Evolutionary conservation across 2,113 vertebrate species (phyloP), one percentile per base, ranked within the genome.

Genomic region (Zosterops japonicus): DNA sequence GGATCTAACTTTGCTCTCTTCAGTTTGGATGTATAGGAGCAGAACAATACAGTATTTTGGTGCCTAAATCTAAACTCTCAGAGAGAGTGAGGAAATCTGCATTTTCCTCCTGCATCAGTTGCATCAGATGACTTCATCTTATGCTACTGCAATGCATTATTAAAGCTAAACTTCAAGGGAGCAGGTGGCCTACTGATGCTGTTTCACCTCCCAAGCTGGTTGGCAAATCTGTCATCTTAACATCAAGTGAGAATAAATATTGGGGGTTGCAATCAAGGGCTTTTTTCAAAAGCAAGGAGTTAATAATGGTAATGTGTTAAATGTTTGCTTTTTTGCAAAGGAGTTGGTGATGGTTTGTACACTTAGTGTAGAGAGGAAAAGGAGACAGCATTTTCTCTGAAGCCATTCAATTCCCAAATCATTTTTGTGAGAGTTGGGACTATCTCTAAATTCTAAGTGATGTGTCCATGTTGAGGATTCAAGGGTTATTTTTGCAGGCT

Each of bases 181-280:
- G 78, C 70, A 91, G 70, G 83, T 93, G 93, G 83, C 68, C 77
- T 33, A 35, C 50, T 94, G 82, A 83, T 80, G 83, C 77, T 89
- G 76, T 87, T 96, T 95, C 70, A 79, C 53, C 78, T 95, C 87
- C n/a, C 77, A 85, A 56, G 74, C 74, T 93, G 95, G 59, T 80
- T 93, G 81, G 82, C 81, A 93, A 85, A 87, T 94, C 81, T 94
- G 75, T 91, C 68, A 33, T 88, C 60, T 88, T 91, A 79, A 90
- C 5, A 16, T 75, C 83, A 89, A 85, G 23, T 56, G 63, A 85
- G 78, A 95, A 82, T 81, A 81, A 90, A 83, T 91, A 80, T 52
- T 83, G 47, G 52, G 81, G 69, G 44, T 64, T 94, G 64, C 21
- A 69, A 64, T 71, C n/a, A 63, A 61, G 29, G 28, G 2, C 14